These are phyloP conservation scores for Synergus laeviventris DNA, from an alignment of 2,888 invertebrate genomes.

Conservation along the genomic window DNA sequence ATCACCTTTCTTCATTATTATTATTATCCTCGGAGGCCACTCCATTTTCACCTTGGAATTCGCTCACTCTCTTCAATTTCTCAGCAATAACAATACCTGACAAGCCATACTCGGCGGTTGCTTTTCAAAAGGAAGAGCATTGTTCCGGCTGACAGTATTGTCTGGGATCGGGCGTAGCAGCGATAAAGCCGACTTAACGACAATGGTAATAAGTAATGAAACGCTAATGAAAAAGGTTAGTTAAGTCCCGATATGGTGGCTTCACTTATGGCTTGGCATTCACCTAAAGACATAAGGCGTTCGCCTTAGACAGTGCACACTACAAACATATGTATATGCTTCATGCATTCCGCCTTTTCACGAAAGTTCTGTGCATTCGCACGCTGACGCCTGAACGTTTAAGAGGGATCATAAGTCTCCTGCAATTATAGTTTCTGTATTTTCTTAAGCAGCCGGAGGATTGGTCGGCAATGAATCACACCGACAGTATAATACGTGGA, in stretches of 20 bases:
- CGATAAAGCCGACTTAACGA: conserved; percentile 36
- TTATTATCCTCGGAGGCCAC: conserved; percentile 24
- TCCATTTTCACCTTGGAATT: conserved; percentile 30
- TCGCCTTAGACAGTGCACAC: conserved; percentile 39
- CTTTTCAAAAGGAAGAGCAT: conserved; percentile 39
- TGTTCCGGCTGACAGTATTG: conserved; percentile 43
- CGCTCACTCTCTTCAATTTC: conserved; percentile 36
- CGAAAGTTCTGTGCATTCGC: conserved; percentile 53
- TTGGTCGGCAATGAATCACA: conserved; percentile 70
- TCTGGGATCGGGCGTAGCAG: conserved; percentile 41
- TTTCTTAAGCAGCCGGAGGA: conserved; percentile 66
- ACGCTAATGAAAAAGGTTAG: conserved; percentile 55
- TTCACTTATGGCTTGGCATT: conserved; percentile 30
- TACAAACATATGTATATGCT: background rate
- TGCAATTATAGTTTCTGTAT: conserved; percentile 72
- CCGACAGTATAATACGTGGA: conserved; percentile 63
- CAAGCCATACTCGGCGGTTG: background rate
- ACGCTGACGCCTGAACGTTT: conserved; percentile 51
- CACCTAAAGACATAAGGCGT: background rate
- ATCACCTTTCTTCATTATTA: conserved; percentile 24
- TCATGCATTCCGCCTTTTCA: conserved; percentile 51
- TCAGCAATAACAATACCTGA: conserved; percentile 20
- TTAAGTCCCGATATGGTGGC: conserved; percentile 38
- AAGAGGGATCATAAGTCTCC: conserved; percentile 69
- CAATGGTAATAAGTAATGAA: conserved; percentile 49